Percentiles rank a stretch among this genome's conserved stretches.
These are phyloP conservation scores for Eudemis profundana DNA, from an alignment of 2,888 invertebrate species.

Conservation along the genomic window DNA sequence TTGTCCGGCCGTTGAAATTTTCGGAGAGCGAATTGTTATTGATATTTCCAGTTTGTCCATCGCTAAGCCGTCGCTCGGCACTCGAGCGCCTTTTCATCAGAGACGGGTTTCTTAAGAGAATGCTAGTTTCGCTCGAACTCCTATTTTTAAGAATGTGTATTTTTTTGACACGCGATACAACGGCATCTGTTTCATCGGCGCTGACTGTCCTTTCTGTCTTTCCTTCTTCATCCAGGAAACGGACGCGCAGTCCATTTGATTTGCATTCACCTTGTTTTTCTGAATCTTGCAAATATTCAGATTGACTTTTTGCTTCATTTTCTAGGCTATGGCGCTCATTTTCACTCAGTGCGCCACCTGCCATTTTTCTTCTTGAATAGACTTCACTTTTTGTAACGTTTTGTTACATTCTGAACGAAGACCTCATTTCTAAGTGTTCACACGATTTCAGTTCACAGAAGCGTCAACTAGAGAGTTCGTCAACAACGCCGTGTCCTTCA, in stretches of 20 bases:
- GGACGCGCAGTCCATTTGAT: slow-evolving; percentile 74
- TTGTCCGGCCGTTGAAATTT: slow-evolving; percentile 70
- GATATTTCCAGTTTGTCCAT: slow-evolving; percentile 65
- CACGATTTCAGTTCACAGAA: slow-evolving; percentile 52
- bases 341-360: slow-evolving; percentile 78
- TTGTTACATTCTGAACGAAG: slow-evolving; percentile 64
- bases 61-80: slow-evolving; percentile 70
- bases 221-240: slow-evolving; percentile 80
- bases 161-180: slow-evolving; percentile 77
- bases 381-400: slow-evolving; percentile 49
- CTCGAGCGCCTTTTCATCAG: slow-evolving; percentile 72
- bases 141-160: slow-evolving; percentile 81
- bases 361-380: slow-evolving; percentile 67
- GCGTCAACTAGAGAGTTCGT: slow-evolving; percentile 45
- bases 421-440: slow-evolving; percentile 49
- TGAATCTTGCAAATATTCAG: slow-evolving; percentile 70
- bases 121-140: slow-evolving; percentile 82
- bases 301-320: slow-evolving; percentile 69
- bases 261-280: slow-evolving; percentile 70
- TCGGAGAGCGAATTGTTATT: slow-evolving; percentile 77
- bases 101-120: slow-evolving; percentile 76
- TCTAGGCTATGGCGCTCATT: slow-evolving; percentile 77
- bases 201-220: slow-evolving; percentile 80
- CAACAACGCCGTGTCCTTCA: slow-evolving; percentile 56
- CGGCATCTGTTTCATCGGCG: slow-evolving; percentile 77